Evolutionary conservation across 2,888 invertebrate species (phyloP), one percentile per base, ranked within the genome.

Genomic region (Oscheius sp.): DNA sequence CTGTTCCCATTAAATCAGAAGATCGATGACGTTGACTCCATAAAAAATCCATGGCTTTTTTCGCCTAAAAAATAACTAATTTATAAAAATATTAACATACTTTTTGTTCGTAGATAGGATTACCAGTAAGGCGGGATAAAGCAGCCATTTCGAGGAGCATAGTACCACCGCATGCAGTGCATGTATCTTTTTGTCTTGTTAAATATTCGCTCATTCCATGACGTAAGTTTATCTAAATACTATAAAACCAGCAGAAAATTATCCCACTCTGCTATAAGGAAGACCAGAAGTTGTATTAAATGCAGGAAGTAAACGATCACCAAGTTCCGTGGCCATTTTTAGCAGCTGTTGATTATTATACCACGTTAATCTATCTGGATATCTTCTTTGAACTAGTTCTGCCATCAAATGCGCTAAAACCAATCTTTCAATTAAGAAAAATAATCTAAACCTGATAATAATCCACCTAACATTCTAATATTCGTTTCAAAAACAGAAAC

Each of bases 91-190:
- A n/a, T n/a, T n/a, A n/a, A n/a, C n/a, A n/a, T n/a, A 73, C 78
- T 45, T 96, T 96, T 85, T 94, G 92, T 90, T 97, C 97, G 90
- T 94, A 98, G 61, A 96, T 91, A 0, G 94, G 93, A 89, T 95
- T 94, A 6, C 91, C 96, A 0, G 95, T 94, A 66, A 99, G 91
- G 1, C 81, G 71, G 9, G 79, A 78, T 7, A 99, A 91, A 0
- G 97, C 95, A 0, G 97, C 97, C 93, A 98, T 95, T 91, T 99
- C 98, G 43, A 99, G 90, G 68, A 99, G 93, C 92, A 98, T 96
- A 0, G 97, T 97, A 0, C 98, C 98, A 1, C 96, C 97, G 90
- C 98, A 99, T 0, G 98, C 97, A 0, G 98, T 98, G 88, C 98
- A 98, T 0, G 83, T 84, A 68, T 84, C 82, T 64, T 83, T 82